Evolutionary conservation across 2,888 invertebrate species (phyloP).

Genomic region (Melikaiella ostensackeni): DNA sequence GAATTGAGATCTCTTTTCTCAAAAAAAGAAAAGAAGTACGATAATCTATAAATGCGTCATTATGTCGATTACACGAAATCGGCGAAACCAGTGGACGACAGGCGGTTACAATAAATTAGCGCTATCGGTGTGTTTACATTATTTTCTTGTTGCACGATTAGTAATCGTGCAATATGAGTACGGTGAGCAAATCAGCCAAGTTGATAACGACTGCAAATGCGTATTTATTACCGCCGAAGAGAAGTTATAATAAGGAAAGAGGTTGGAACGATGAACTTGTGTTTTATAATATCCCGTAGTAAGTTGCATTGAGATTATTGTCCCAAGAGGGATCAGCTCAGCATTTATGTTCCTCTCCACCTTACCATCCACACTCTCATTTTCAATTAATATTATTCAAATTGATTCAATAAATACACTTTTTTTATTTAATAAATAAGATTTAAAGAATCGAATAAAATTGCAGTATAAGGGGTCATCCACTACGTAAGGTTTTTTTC

Average conservation of each 20-base stretch:
- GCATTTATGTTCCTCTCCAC: neutral
- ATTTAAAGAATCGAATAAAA: too few species aligned
- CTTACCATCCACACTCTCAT: neutral
- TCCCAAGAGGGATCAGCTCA: neutral
- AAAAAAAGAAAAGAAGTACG: conserved; percentile 13
- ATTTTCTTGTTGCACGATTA: conserved; percentile 73
- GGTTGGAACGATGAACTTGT: conserved; percentile 71
- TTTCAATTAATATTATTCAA: neutral
- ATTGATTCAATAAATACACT: too few species aligned
- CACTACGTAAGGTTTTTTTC: too few species aligned
- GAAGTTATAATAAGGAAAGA: conserved; percentile 56
- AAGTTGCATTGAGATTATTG: neutral
- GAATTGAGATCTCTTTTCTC: neutral
- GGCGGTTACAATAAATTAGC: conserved; percentile 69
- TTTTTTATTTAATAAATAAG: too few species aligned
- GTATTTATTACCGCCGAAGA: conserved; percentile 60
- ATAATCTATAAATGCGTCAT: conserved; percentile 59
- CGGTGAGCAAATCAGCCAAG: conserved; percentile 48
- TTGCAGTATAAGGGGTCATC: too few species aligned
- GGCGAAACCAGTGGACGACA: conserved; percentile 50
- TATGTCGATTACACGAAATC: conserved; percentile 63
- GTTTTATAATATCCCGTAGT: conserved; percentile 59
- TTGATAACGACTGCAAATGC: conserved; percentile 60
- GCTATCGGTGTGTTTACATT: conserved; percentile 72
- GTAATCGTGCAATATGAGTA: conserved; percentile 67